Percentiles rank a stretch among this genome's conserved stretches.
These are phyloP conservation scores for Beroe ovata DNA, from an alignment of 37 sponge, comb jelly and placozoan species.

Conservation along the genomic window DNA sequence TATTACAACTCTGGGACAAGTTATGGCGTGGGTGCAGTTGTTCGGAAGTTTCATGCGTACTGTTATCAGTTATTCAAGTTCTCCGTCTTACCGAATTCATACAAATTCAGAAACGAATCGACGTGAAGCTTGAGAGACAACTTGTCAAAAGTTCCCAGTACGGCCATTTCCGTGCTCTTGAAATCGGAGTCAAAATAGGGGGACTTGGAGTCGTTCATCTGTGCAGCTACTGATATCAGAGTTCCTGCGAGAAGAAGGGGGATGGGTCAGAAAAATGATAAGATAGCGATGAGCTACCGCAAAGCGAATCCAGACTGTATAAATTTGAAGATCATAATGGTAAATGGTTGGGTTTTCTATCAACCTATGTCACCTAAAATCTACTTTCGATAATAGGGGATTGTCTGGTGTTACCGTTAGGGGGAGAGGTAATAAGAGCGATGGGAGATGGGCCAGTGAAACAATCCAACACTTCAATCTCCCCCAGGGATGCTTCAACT, in stretches of 20 bases:
- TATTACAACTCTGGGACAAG: too few relatives aligned
- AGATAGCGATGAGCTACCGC: too few relatives aligned
- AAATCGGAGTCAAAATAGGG: constrained; percentile 53
- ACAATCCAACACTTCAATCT: constrained; percentile 49
- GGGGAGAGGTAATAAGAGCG: constrained; percentile 15
- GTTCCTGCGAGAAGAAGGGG: too few relatives aligned
- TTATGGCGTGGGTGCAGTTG: too few relatives aligned
- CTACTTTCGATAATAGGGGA: too few relatives aligned
- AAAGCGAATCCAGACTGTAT: too few relatives aligned
- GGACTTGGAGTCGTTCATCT: constrained; percentile 42
- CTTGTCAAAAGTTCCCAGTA: constrained; percentile 56
- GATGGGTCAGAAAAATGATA: too few relatives aligned
- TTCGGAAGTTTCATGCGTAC: too few relatives aligned
- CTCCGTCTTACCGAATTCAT: constrained; percentile 47
- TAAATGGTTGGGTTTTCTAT: too few relatives aligned
- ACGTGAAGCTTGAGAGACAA: constrained; percentile 3
- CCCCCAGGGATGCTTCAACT: constrained; percentile 48
- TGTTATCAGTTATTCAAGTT: too few relatives aligned
- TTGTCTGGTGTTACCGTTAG: constrained; percentile 5
- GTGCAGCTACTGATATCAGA: constrained; percentile 59
- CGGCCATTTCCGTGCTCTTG: constrained; percentile 37
- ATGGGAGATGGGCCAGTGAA: neutral
- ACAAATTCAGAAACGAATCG: constrained; percentile 23
- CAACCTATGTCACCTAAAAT: too few relatives aligned
- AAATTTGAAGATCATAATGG: too few relatives aligned